A percentile compares a stretch with the other conserved stretches of the same genome.
Conservation (phyloP, 2,797 vertebrate genomes). For the Platalea minor region DNA sequence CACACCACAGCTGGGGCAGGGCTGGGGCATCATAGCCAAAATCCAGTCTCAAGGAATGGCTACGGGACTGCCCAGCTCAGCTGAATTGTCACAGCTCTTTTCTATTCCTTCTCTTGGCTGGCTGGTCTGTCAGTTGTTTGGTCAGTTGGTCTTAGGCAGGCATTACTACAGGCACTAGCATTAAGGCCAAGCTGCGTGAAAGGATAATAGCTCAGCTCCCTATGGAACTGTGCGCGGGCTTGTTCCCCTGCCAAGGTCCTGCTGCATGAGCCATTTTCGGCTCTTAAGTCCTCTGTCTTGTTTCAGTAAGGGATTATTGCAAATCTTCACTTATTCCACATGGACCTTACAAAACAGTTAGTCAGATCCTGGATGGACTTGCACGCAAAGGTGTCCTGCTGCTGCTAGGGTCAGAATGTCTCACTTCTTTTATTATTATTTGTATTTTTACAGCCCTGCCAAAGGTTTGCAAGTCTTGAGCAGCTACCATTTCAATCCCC, state of each 20-base stretch:
- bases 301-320: conserved; percentile 14
- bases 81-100: background rate
- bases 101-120: background rate
- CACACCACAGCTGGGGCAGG: background rate
- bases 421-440: conserved; percentile 1
- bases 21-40: background rate
- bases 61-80: rapidly evolving
- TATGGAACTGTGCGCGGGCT: background rate
- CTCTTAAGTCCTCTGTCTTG: conserved; percentile 8
- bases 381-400: background rate
- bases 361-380: conserved; percentile 29
- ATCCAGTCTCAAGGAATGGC: background rate
- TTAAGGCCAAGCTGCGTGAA: background rate
- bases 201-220: conserved; percentile 6
- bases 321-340: conserved; percentile 20
- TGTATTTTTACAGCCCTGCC: conserved; percentile 33
- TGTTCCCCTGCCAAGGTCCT: conserved; percentile 16
- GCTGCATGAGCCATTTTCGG: background rate
- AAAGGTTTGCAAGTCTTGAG: conserved; percentile 13
- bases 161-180: background rate
- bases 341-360: background rate
- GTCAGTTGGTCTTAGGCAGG: background rate
- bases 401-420: background rate
- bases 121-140: background rate
- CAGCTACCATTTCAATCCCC: conserved; percentile 41